A percentile compares a stretch with the other conserved stretches of the same genome.
Evolutionary conservation across 2,113 vertebrate species (phyloP).

Genomic region (Corapipo altera): DNA sequence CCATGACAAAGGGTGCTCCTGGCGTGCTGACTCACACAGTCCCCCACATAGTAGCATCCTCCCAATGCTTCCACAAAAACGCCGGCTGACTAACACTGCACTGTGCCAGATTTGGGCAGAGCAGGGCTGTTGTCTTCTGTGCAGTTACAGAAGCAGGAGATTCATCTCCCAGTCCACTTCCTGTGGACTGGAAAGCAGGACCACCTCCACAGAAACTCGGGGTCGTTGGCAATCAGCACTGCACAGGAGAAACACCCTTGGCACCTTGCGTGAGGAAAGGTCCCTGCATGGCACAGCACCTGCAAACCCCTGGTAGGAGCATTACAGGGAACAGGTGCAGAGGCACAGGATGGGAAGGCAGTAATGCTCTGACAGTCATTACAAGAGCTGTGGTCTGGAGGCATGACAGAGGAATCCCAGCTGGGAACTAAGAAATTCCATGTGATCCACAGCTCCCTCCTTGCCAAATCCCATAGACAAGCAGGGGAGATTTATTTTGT

Average conservation of each 20-base stretch:
- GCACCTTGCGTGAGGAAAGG: neutral
- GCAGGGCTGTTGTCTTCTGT: neutral
- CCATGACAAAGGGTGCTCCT: neutral
- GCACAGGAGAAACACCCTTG: too few relatives aligned
- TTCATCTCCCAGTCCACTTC: neutral
- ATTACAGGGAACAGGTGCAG: neutral
- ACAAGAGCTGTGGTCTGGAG: neutral
- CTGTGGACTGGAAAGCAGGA: neutral
- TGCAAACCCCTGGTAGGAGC: neutral
- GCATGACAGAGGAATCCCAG: neutral
- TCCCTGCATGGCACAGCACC: neutral
- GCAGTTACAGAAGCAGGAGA: neutral
- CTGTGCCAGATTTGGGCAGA: too few relatives aligned
- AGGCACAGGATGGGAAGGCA: neutral
- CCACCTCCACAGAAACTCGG: neutral
- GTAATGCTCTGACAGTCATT: neutral
- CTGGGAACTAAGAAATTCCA: neutral
- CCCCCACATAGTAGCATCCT: fast-evolving
- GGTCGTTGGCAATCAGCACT: neutral
- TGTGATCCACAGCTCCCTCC: neutral
- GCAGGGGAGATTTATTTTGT: neutral
- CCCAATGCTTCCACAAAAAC: too few relatives aligned
- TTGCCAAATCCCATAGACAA: neutral
- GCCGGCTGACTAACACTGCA: fast-evolving
- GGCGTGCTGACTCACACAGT: fast-evolving